Evolutionary conservation across 2,113 vertebrate genomes (phyloP), one percentile per base, ranked within the genome.

Genomic region (Rhadina sibilatrix): DNA sequence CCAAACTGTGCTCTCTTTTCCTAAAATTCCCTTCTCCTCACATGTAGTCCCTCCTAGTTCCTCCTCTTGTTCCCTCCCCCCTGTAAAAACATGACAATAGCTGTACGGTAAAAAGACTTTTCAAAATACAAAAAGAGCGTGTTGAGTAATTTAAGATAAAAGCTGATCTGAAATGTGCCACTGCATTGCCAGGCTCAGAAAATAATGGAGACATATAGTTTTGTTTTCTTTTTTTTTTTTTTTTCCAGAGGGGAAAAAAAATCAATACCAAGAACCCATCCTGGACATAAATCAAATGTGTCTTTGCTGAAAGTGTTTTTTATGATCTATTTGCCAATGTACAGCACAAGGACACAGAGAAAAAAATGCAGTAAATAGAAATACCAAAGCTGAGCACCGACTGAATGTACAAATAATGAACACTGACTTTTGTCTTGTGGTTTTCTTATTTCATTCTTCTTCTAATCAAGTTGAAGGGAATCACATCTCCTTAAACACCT

Each of bases 211-310:
- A 96, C 91, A 59, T 96, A 97, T 93, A 94, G 93, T 92, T 97
- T 94, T 94, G 93, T 93, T 98, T 96, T 94, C 72, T 93, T 96
- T 94, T 64, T 69, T 89, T 80, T 89, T 81, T 78, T 86, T 91
- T 81, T 89, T 79, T 42, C 75, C 93, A 92, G 65, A 70, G 93
- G 83, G 95, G 91, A 30, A 71, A 95, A 97, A 97, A 98, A 98
- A 98, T 98, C 98, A 97, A 98, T 98, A 97, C 85, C 87, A 93
- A 96, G 95, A 95, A 96, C 91, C 81, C 93, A 93, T 96, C 96
- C 95, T 94, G 83, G 87, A 97, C 96, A 97, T 98, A 98, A 97
- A 98, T 98, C 98, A 97, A 96, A 97, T 53, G 71, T 94, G 97
- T 97, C 97, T 97, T 96, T 96, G 94, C 95, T 97, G 94, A 94